A percentile compares a stretch with the other conserved stretches of the same genome.
phyloP scores from a whole-genome alignment of 2,888 invertebrate species.

The Unio delphinus region DNA sequence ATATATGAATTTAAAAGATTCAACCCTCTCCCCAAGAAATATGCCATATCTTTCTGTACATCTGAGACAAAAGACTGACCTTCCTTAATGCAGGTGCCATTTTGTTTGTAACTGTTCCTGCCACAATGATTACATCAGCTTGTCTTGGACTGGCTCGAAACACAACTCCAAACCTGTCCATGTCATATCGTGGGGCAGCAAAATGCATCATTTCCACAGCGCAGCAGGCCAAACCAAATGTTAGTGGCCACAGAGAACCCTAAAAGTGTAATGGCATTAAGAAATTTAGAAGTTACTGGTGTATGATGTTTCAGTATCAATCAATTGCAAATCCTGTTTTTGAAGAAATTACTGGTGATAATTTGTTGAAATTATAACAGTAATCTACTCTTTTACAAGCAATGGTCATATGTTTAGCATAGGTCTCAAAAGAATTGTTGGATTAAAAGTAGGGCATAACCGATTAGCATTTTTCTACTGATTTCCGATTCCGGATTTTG shows the following conservation, averaged over 20 bases:
- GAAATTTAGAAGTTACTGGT: too few relatives aligned
- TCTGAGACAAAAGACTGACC: constrained; percentile 68
- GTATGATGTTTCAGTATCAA: too few relatives aligned
- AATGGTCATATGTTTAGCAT: too few relatives aligned
- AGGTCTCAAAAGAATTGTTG: too few relatives aligned
- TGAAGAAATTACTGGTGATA: background rate
- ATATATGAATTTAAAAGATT: too few relatives aligned
- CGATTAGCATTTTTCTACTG: too few relatives aligned
- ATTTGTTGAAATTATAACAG: background rate
- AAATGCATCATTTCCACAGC: constrained; percentile 99
- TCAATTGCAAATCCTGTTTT: too few relatives aligned
- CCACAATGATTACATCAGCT: constrained; percentile 97
- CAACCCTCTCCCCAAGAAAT: too few relatives aligned
- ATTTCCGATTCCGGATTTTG: too few relatives aligned
- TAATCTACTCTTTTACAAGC: background rate
- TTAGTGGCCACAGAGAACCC: constrained; percentile 97
- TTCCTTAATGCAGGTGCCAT: constrained; percentile 99
- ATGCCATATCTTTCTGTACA: too few relatives aligned
- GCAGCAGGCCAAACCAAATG: constrained; percentile 98
- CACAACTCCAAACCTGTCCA: constrained; percentile 98
- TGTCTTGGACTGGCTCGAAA: constrained; percentile 98
- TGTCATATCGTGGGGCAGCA: constrained; percentile 98
- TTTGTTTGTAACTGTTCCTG: constrained; percentile 98
- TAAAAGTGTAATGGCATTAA: constrained; percentile 46
- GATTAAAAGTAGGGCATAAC: too few relatives aligned